These are phyloP conservation scores for Hypolimnas misippus DNA, from an alignment of 2,888 invertebrate genomes.

Conservation along the genomic window DNA sequence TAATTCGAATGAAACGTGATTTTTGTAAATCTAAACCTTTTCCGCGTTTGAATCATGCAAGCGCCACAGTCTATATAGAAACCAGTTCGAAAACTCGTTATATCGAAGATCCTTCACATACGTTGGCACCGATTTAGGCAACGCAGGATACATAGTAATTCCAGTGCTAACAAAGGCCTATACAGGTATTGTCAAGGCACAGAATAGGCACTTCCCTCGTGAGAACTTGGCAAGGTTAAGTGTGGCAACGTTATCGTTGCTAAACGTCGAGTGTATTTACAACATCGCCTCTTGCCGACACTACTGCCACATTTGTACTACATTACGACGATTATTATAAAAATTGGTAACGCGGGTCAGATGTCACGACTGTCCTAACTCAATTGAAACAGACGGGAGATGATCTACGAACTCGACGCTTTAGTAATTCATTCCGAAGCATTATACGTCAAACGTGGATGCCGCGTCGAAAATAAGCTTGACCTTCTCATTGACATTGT, in stretches of 20 bases:
- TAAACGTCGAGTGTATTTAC: slow-evolving; percentile 82
- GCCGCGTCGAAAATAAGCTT: slow-evolving; percentile 74
- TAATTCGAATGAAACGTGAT: slow-evolving; percentile 21
- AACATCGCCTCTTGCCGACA: slow-evolving; percentile 79
- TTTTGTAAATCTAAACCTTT: slow-evolving; percentile 31
- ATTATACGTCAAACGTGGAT: slow-evolving; percentile 60
- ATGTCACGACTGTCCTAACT: neutral
- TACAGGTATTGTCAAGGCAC: slow-evolving; percentile 82
- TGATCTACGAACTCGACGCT: neutral
- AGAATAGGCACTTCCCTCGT: slow-evolving; percentile 83
- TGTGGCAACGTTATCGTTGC: slow-evolving; percentile 83
- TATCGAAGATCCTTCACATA: slow-evolving; percentile 48
- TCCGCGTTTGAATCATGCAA: slow-evolving; percentile 40
- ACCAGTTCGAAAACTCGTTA: slow-evolving; percentile 52
- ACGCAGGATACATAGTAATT: slow-evolving; percentile 70
- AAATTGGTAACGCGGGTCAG: slow-evolving; percentile 5
- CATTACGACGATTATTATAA: slow-evolving; percentile 40
- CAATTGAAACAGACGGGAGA: neutral
- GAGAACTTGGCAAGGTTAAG: slow-evolving; percentile 83
- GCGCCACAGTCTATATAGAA: slow-evolving; percentile 36
- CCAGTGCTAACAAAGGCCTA: slow-evolving; percentile 76
- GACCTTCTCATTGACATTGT: slow-evolving; percentile 85
- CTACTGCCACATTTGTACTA: slow-evolving; percentile 55
- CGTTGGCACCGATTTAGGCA: slow-evolving; percentile 59
- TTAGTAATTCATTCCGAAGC: slow-evolving; percentile 17